Percentiles rank a stretch among this genome's conserved stretches.
These are phyloP conservation scores for Rhagium mordax DNA, from an alignment of 2,888 invertebrate genomes.

Conservation along the genomic window DNA sequence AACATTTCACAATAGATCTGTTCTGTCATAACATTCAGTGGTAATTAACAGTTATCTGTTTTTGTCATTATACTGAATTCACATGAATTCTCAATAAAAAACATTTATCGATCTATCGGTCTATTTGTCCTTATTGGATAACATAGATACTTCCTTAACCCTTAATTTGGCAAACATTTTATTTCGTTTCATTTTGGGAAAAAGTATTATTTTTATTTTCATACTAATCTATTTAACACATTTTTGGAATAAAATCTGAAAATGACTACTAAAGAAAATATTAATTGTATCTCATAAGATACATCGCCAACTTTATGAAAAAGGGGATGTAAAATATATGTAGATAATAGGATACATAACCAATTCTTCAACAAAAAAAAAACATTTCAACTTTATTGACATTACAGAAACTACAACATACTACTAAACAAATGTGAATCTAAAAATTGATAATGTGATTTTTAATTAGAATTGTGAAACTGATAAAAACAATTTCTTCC, in stretches of 20 bases:
- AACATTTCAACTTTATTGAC: slow-evolving; percentile 11
- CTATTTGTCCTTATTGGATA: too few species aligned
- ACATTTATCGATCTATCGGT: too few species aligned
- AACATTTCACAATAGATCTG: too few species aligned
- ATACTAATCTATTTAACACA: slow-evolving; percentile 6
- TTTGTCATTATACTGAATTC: too few species aligned
- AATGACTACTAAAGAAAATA: neutral
- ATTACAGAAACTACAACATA: neutral
- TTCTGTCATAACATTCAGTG: too few species aligned
- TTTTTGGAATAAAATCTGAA: neutral
- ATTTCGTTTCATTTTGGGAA: neutral
- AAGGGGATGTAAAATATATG: slow-evolving; percentile 1
- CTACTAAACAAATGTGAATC: neutral
- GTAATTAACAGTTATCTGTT: too few species aligned
- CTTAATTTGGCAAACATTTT: slow-evolving; percentile 31
- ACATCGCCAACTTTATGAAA: slow-evolving; percentile 5
- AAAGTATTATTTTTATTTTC: neutral
- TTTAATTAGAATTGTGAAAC: slow-evolving; percentile 1
- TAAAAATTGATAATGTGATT: too few species aligned
- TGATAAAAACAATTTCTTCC: slow-evolving; percentile 15
- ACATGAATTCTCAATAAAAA: too few species aligned
- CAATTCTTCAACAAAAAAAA: neutral
- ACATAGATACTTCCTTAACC: too few species aligned
- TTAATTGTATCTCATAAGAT: slow-evolving; percentile 27
- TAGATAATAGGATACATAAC: neutral